phyloP scores from a whole-genome alignment of 1,140 invertebrate species.

The Temnothorax curvispinosus region DNA sequence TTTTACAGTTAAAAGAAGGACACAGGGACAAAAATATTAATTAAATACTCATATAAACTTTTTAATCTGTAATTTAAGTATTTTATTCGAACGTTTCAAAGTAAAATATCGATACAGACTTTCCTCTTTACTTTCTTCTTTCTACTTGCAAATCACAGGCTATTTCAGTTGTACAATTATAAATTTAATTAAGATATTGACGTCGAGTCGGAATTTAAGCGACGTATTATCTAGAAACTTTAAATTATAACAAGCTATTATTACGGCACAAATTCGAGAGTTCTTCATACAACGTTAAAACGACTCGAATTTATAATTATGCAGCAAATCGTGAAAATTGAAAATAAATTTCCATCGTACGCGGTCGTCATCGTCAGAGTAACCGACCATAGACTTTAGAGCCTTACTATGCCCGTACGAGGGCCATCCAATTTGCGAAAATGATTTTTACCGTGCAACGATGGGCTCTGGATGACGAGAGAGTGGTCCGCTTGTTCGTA shows the following conservation, averaged over 20 bases:
- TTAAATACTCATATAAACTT: background rate
- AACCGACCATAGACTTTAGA: background rate
- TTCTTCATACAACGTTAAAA: background rate
- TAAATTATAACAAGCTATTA: constrained; percentile 14
- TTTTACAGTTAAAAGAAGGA: background rate
- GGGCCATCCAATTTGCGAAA: constrained; percentile 40
- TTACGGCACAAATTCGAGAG: background rate
- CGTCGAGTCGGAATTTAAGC: background rate
- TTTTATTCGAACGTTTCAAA: background rate
- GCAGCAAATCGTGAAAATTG: background rate
- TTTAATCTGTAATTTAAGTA: background rate
- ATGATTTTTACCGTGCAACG: constrained; percentile 57
- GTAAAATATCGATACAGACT: background rate
- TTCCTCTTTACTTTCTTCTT: background rate
- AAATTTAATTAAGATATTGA: constrained; percentile 14
- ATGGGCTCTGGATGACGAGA: background rate
- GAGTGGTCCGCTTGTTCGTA: constrained; percentile 7
- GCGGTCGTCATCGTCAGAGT: background rate
- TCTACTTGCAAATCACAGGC: background rate
- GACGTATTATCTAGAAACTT: background rate
- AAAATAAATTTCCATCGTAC: constrained; percentile 23
- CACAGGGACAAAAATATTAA: background rate
- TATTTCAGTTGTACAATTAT: background rate
- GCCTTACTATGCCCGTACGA: background rate
- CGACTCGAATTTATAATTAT: constrained; percentile 46